These are phyloP conservation scores for Acrocephalus scirpaceus DNA, from an alignment of 2,797 vertebrate genomes.

Conservation along the genomic window DNA sequence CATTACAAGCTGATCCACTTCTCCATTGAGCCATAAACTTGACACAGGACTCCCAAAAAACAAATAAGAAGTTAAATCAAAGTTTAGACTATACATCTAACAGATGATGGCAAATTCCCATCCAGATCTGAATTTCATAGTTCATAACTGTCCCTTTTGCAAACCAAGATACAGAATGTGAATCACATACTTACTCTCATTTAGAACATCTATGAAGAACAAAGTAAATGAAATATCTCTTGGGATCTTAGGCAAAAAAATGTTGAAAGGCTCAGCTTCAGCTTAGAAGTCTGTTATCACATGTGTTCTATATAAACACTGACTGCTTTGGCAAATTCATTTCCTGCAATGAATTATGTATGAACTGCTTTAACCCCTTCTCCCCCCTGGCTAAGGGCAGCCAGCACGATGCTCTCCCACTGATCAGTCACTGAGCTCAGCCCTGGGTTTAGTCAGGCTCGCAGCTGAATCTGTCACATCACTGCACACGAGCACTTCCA, in stretches of 20 bases:
- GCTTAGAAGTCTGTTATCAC: not conserved
- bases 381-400: not conserved
- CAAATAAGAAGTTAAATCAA: not conserved
- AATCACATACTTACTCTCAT: not conserved
- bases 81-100: not conserved
- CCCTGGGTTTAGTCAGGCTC: not conserved
- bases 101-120: not conserved
- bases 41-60: not conserved
- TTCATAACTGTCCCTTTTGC: not conserved
- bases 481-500: not conserved
- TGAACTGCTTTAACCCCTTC: not conserved
- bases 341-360: constrained; percentile 21
- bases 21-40: not conserved
- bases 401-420: not conserved
- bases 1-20: not conserved
- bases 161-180: not conserved
- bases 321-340: not conserved
- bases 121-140: not conserved
- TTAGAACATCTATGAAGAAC: not conserved
- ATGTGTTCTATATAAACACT: not conserved
- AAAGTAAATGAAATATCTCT: not conserved
- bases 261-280: not conserved
- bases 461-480: not conserved
- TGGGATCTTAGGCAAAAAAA: not conserved
- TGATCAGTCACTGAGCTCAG: not conserved